Conservation (phyloP, 1,140 invertebrate species). For the Cyphomyrmex costatus region DNA sequence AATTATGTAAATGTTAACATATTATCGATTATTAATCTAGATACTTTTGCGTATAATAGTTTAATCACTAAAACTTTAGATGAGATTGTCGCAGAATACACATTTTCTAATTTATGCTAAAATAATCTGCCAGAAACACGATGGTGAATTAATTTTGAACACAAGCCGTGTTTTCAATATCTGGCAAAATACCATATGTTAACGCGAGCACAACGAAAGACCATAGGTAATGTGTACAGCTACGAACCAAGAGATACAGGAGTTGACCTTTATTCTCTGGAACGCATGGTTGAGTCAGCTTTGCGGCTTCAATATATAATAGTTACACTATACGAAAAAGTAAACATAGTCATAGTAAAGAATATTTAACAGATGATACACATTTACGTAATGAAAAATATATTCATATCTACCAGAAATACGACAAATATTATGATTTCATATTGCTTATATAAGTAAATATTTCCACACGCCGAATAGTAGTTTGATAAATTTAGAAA, state of each 20-base stretch:
- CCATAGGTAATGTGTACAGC: slow-evolving; percentile 37
- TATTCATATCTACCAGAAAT: neutral
- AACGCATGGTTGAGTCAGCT: slow-evolving; percentile 36
- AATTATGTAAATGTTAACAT: neutral
- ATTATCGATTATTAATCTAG: slow-evolving; percentile 3
- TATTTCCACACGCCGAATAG: neutral
- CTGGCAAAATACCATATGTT: slow-evolving; percentile 52
- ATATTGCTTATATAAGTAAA: neutral
- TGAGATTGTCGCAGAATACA: slow-evolving; percentile 2
- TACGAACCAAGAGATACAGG: slow-evolving; percentile 26
- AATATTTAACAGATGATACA: neutral
- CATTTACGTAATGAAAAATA: neutral
- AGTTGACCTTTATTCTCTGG: slow-evolving; percentile 38
- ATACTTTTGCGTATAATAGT: slow-evolving; percentile 8
- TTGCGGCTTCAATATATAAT: slow-evolving; percentile 14
- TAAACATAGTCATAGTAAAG: neutral
- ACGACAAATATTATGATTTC: neutral
- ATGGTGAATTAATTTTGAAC: slow-evolving; percentile 54
- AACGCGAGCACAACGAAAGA: slow-evolving; percentile 39
- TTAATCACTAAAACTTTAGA: slow-evolving; percentile 18
- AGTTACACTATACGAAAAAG: slow-evolving; percentile 13
- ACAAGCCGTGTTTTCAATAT: slow-evolving; percentile 42
- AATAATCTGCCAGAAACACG: neutral
- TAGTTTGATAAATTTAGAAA: neutral
- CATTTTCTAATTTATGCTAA: slow-evolving; percentile 28